Percentiles rank a stretch among this genome's conserved stretches.
Evolutionary conservation across 2,113 vertebrate species (phyloP).

Genomic region (Ploceus nigricollis): DNA sequence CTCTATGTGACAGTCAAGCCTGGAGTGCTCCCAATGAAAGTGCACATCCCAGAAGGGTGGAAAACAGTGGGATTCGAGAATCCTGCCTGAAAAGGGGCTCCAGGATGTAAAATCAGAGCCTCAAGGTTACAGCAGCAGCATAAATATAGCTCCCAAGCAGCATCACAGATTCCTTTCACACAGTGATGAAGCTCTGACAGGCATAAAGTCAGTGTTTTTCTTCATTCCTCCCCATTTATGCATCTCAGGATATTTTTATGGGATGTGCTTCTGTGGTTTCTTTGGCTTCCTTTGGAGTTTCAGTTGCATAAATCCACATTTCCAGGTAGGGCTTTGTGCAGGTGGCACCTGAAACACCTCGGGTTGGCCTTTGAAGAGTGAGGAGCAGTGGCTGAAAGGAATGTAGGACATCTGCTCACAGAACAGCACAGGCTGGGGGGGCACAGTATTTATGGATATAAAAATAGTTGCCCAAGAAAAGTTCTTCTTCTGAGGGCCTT

Average conservation of each 20-base stretch:
- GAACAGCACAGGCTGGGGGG: background rate
- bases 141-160: background rate
- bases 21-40: background rate
- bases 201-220: background rate
- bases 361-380: background rate
- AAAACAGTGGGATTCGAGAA: background rate
- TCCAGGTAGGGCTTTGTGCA: background rate
- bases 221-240: background rate
- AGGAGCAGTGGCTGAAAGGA: background rate
- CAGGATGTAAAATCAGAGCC: background rate
- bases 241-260: background rate
- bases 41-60: background rate
- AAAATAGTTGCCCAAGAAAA: background rate
- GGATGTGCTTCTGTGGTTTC: background rate
- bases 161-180: slow-evolving; percentile 7
- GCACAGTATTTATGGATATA: background rate
- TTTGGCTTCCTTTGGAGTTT: background rate
- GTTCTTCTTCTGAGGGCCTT: background rate
- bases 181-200: slow-evolving; percentile 4
- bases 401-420: background rate
- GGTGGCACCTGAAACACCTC: background rate
- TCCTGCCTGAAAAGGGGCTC: background rate
- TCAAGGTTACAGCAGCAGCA: background rate
- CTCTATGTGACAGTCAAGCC: background rate
- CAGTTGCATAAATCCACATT: background rate